These are phyloP conservation scores for Malaclemys terrapin DNA, from an alignment of 2,113 vertebrate species.

Conservation along the genomic window DNA sequence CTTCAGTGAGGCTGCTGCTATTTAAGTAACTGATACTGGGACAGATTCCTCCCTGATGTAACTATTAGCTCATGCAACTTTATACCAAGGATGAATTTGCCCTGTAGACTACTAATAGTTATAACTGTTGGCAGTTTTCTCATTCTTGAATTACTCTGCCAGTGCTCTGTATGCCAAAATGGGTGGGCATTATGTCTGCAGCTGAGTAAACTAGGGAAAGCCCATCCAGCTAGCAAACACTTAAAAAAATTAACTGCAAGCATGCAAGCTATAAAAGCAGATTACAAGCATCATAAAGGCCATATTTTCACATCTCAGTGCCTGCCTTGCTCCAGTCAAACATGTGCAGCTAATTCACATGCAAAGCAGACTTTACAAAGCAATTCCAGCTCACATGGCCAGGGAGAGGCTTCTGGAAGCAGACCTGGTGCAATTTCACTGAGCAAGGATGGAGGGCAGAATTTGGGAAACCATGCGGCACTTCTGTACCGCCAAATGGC, in stretches of 20 bases:
- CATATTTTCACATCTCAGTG: background rate
- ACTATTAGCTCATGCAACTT: conserved; percentile 6
- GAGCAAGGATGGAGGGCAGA: background rate
- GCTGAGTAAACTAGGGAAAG: background rate
- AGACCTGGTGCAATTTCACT: background rate
- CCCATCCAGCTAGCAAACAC: background rate
- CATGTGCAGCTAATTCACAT: fast-evolving
- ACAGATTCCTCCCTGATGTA: background rate
- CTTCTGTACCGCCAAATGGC: background rate
- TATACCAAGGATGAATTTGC: background rate
- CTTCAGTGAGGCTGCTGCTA: background rate
- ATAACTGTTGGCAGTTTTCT: conserved; percentile 13
- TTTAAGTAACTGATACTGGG: background rate
- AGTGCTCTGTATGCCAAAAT: conserved; percentile 3
- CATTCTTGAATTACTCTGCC: conserved; percentile 30
- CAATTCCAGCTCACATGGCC: background rate
- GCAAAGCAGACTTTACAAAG: background rate
- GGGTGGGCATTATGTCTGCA: background rate
- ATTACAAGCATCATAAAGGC: background rate
- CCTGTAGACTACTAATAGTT: conserved; percentile 19
- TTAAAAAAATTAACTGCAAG: background rate
- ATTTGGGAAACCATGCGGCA: background rate
- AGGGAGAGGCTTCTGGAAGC: background rate
- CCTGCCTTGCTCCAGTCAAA: background rate
- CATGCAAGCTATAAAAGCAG: background rate